Percentiles rank a stretch among this genome's conserved stretches.
phyloP scores from a whole-genome alignment of 2,113 vertebrate species.

The Chionodraco myersi region DNA sequence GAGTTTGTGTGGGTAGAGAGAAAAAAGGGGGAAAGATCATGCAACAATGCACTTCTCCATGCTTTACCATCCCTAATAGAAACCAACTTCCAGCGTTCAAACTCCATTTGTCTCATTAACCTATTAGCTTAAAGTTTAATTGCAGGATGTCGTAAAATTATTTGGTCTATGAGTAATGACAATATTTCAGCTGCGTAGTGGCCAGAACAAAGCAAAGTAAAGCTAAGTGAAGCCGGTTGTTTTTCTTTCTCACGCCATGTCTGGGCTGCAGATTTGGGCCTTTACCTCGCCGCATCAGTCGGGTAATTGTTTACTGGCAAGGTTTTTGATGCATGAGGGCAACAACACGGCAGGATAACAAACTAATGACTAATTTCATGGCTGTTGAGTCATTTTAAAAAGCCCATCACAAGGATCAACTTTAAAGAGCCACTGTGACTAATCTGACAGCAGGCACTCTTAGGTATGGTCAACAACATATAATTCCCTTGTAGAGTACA shows the following conservation, averaged over 20 bases:
- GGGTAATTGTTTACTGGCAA: conserved; percentile 74
- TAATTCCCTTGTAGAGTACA: conserved; percentile 4
- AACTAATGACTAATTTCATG: conserved; percentile 80
- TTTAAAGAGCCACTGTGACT: conserved; percentile 60
- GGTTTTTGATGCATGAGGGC: conserved; percentile 66
- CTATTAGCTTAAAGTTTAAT: conserved; percentile 78
- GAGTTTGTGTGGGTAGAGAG: conserved; percentile 28
- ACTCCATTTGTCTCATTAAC: conserved; percentile 79
- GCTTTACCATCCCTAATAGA: conserved; percentile 71
- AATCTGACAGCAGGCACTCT: conserved; percentile 51
- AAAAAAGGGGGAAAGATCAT: conserved; percentile 9
- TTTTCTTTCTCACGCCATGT: conserved; percentile 67
- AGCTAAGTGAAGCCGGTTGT: conserved; percentile 61
- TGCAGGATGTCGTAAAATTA: conserved; percentile 80
- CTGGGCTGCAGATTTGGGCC: conserved; percentile 73
- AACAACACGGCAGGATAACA: conserved; percentile 71
- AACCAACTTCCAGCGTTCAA: conserved; percentile 73
- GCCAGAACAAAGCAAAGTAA: conserved; percentile 74
- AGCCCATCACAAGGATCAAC: conserved; percentile 50
- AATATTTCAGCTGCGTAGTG: conserved; percentile 73
- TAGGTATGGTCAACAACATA: conserved; percentile 30
- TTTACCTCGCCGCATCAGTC: conserved; percentile 49
- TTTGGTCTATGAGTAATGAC: conserved; percentile 80
- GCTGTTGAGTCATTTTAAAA: conserved; percentile 74
- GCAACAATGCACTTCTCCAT: conserved; percentile 55